Percentiles rank a stretch among this genome's conserved stretches.
Evolutionary conservation across 2,888 invertebrate genomes (phyloP).

Genomic region (Spilosoma lubricipeda): DNA sequence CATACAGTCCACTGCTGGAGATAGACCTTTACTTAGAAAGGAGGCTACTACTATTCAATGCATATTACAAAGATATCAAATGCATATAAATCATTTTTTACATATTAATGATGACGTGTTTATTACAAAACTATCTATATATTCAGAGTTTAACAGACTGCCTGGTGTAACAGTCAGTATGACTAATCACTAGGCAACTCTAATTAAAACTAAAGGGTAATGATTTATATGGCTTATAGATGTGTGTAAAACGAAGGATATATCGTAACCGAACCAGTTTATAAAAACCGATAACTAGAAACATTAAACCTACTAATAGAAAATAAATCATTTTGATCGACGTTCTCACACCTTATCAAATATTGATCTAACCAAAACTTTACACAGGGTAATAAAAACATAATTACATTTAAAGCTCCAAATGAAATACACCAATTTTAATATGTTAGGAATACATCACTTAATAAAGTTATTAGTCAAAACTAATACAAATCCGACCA

Average conservation of each 20-base stretch:
- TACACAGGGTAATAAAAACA: neutral
- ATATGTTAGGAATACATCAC: conserved; percentile 1
- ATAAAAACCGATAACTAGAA: neutral
- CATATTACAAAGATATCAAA: too few species aligned
- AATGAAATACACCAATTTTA: conserved; percentile 7
- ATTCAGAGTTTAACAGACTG: neutral
- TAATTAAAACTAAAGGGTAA: too few species aligned
- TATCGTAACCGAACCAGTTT: neutral
- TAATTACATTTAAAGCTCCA: neutral
- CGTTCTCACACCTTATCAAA: neutral
- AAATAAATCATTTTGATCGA: neutral
- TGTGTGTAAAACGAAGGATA: too few species aligned
- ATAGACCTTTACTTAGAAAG: too few species aligned
- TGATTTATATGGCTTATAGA: too few species aligned
- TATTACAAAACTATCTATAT: too few species aligned
- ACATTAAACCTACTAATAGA: neutral
- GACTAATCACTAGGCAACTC: neutral
- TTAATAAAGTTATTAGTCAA: conserved; percentile 21
- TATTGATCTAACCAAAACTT: neutral
- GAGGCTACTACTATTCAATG: too few species aligned
- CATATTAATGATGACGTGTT: too few species aligned
- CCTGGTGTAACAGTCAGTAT: neutral
- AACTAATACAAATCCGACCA: conserved; percentile 8
- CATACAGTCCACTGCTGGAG: too few species aligned
- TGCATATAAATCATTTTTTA: too few species aligned